Evolutionary conservation across 2,797 vertebrate genomes (phyloP).

Genomic region (Chelon auratus): DNA sequence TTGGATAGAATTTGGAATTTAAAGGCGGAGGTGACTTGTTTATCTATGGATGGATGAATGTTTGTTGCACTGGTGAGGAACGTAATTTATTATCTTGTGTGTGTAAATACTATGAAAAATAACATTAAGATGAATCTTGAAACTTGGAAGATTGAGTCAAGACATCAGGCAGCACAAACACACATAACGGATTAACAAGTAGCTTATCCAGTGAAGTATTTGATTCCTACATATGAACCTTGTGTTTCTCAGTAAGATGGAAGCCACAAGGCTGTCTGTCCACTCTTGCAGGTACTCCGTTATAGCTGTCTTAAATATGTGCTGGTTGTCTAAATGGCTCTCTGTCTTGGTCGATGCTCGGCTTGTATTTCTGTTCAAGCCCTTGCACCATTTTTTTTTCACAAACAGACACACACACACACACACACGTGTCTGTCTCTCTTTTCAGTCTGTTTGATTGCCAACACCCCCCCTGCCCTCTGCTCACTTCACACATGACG

Average conservation of each 20-base stretch:
- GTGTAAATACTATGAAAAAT: too few species aligned
- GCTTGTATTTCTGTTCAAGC: conserved; percentile 28
- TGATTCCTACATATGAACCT: neutral
- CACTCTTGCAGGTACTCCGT: conserved; percentile 1
- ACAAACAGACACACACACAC: conserved; percentile 26
- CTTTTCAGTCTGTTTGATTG: conserved; percentile 77
- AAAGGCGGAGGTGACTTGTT: neutral
- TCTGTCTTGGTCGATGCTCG: conserved; percentile 35
- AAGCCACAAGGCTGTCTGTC: conserved; percentile 5
- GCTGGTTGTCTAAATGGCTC: conserved; percentile 32
- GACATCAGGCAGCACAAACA: too few species aligned
- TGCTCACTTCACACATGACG: conserved; percentile 83
- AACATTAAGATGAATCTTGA: too few species aligned
- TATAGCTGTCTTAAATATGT: neutral
- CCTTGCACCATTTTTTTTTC: conserved; percentile 36
- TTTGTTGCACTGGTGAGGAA: too few species aligned
- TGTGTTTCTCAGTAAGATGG: neutral
- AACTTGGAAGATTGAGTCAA: too few species aligned
- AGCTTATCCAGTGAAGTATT: neutral
- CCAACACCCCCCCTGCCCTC: conserved; percentile 65
- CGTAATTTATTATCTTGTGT: too few species aligned
- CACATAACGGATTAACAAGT: neutral
- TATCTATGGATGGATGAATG: too few species aligned
- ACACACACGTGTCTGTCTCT: conserved; percentile 51
- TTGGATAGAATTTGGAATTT: neutral